Evolutionary conservation across 2,888 invertebrate genomes (phyloP), one percentile per base, ranked within the genome.

Genomic region (Cyrtodaria siliqua): DNA sequence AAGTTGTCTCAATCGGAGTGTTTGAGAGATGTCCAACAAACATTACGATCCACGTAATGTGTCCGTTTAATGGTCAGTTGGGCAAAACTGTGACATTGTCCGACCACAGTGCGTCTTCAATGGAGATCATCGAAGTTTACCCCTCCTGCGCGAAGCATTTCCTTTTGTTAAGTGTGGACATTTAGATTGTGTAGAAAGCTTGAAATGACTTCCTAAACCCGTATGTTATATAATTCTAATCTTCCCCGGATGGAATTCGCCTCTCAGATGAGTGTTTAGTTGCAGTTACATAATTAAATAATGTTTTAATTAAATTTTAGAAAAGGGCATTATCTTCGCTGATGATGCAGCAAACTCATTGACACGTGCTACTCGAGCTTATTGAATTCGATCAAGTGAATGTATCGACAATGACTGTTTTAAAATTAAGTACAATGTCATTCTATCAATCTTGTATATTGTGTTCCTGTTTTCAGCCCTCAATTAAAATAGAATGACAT

Each of bases 151-250:
- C 12, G 33, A 33, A 33, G 6, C 12, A 33, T 33, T 33, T 33
- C 33, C 33, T 38, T 60, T 57, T 60, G 70, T 64, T 16, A 66
- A 70, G 55, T 66, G 50, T 20, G 26, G 61, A 70, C 66, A 57
- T 73, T 66, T 47, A 73, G 53, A 70, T 64, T 66, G 79, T 72
- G 72, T 18, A 76, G 64, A 72, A 61, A 61, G 66, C 72, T 75
- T 62, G 72, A 72, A 80, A 80, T 69, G 72, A 75, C 75, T 72
- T 72, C 74, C 75, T 68, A 59, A 76, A 56, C 66, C 20, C 29
- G 69, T 73, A 72, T 60, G 60, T 72, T 72, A 60, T 53, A 47
- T 66, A 52, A 72, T 29, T 49, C 38, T 66, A 55, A 53, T 60
- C 61, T 53, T 55, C 26, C 23, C 27, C 26, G 26, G n/a, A 4